Evolutionary conservation across 2,797 vertebrate genomes (phyloP).

Genomic region (Champsocephalus gunnari): DNA sequence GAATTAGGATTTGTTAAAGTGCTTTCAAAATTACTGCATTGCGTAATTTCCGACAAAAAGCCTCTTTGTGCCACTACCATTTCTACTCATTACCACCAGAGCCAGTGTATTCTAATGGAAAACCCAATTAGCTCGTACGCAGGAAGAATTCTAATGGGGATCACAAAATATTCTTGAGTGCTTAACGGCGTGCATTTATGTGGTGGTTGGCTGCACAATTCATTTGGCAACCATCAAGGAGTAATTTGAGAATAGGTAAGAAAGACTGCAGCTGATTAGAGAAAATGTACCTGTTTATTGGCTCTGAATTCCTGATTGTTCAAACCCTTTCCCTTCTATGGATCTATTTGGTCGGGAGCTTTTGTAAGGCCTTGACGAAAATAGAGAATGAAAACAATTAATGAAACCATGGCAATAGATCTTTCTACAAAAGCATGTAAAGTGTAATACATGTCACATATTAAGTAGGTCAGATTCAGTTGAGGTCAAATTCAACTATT

Average conservation of each 20-base stretch:
- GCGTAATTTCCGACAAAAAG: constrained; percentile 67
- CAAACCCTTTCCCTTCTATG: constrained; percentile 37
- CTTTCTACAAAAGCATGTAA: background rate
- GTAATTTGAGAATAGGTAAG: constrained; percentile 73
- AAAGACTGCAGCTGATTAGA: constrained; percentile 66
- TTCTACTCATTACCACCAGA: constrained; percentile 69
- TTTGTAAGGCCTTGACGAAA: constrained; percentile 9
- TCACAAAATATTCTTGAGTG: constrained; percentile 68
- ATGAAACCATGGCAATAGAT: background rate
- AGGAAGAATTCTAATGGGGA: constrained; percentile 68
- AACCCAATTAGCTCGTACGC: constrained; percentile 72
- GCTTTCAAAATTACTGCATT: constrained; percentile 59
- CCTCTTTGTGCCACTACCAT: constrained; percentile 65
- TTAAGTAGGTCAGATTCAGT: background rate
- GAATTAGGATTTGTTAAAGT: constrained; percentile 54
- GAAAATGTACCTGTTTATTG: constrained; percentile 68
- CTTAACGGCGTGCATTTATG: constrained; percentile 65
- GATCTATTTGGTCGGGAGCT: background rate
- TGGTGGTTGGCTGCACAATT: constrained; percentile 71
- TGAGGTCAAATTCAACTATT: background rate
- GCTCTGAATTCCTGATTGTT: constrained; percentile 40
- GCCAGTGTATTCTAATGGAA: constrained; percentile 72
- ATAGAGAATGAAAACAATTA: background rate
- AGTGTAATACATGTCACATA: background rate
- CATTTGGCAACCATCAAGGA: constrained; percentile 73